Base-by-base conservation (phyloP, 2,888 invertebrate species). In the Cheilosia soror region DNA sequence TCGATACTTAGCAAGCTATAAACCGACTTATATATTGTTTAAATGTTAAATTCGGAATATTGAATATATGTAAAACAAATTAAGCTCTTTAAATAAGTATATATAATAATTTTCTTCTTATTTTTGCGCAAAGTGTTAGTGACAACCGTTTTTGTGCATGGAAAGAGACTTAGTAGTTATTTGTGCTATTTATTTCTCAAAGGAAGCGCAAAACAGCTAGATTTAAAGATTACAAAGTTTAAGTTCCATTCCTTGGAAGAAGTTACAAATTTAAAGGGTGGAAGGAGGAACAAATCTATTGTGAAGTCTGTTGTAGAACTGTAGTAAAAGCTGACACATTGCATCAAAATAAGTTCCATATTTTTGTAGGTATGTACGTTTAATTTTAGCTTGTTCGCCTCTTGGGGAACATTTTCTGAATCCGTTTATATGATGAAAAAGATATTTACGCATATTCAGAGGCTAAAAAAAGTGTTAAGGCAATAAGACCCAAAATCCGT, bases 1-100 rank as follows among this genome's bases (percentile, higher is more conserved):
- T 71, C 37, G 69, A 84, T 75, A 69, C 75, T 75, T 58, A 25
- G 25, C 58, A 25, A 40, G 11, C 63, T 57, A 20, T 51, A 62
- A 11, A 55, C 44, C 27, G 29, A 60, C 31, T n/a, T 40, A 9
- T 53, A 9, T 40, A 11, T 79, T 51, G 27, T 42, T 65, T n/a
- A 27, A 40, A 37, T 58, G 20, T 25, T 20, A 47, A 58, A 58
- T 65, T 44, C 20, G 25, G 55, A 31, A 29, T 15, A 33, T 57
- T 11, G 31, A 33, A 57, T 29, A n/a, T 31, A 1, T 55, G 27
- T 25, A 11, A 20, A 37, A 55, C 27, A 55, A 13, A 55, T 13
- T n/a, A 55, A 2, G 27, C 55, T 55, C 11, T 60, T 37, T n/a
- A 63, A 47, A 57, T 42, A 65, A 65, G 29, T 63, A 44, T 40